Conservation (phyloP, 1,140 invertebrate species). For the Ips nitidus region DNA sequence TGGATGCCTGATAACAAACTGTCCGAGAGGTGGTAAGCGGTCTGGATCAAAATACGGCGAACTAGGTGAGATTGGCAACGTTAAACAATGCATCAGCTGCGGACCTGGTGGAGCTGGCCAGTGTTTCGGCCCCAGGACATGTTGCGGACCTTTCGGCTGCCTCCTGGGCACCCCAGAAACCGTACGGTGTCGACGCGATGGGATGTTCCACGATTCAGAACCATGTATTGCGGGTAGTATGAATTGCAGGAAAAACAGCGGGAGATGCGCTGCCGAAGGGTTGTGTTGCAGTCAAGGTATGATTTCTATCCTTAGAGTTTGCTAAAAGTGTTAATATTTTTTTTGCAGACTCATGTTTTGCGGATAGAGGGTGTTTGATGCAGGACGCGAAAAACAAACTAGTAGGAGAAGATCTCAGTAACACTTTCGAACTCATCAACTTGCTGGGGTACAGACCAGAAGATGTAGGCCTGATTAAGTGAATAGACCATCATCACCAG, state of each 20-base stretch:
- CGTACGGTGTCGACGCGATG: slow-evolving; percentile 52
- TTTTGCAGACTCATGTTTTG: slow-evolving; percentile 53
- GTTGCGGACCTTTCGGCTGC: slow-evolving; percentile 58
- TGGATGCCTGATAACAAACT: slow-evolving; percentile 59
- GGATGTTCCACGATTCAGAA: slow-evolving; percentile 51
- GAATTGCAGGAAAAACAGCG: slow-evolving; percentile 56
- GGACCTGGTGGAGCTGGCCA: slow-evolving; percentile 55
- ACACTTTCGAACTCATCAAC: slow-evolving; percentile 18
- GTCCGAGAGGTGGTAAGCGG: slow-evolving; percentile 58
- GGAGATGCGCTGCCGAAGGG: slow-evolving; percentile 56
- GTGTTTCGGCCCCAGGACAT: slow-evolving; percentile 59
- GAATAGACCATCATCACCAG: neutral
- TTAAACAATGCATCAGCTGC: slow-evolving; percentile 55
- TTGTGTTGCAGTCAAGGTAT: slow-evolving; percentile 60
- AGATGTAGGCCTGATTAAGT: neutral
- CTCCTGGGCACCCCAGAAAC: slow-evolving; percentile 56
- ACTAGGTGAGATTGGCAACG: slow-evolving; percentile 41
- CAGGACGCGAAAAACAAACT: slow-evolving; percentile 28
- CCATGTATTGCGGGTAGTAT: slow-evolving; percentile 56
- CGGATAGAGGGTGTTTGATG: slow-evolving; percentile 51
- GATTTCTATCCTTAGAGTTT: neutral
- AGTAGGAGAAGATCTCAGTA: neutral
- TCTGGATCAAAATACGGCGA: slow-evolving; percentile 47
- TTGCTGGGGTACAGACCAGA: slow-evolving; percentile 13
- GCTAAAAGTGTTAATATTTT: neutral